phyloP scores from a whole-genome alignment of 2,113 vertebrate genomes.

The Saguinus imperator region DNA sequence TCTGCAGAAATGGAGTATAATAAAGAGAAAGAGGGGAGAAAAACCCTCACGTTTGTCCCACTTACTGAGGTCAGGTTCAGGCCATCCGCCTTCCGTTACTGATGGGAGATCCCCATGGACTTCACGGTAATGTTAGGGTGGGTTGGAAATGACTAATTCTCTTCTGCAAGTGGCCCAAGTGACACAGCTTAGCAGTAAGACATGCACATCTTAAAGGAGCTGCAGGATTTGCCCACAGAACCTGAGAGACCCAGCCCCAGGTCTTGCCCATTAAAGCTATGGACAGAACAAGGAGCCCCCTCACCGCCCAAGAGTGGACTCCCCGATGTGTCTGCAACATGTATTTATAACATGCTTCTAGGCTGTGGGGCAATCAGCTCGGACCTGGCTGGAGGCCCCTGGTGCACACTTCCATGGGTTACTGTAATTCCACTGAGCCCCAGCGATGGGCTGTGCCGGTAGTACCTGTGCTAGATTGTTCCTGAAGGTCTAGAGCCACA shows the following conservation, averaged over 20 bases:
- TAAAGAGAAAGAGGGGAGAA: not conserved
- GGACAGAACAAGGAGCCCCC: not conserved
- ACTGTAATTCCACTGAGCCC: not conserved
- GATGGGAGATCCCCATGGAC: not conserved
- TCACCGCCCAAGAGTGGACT: not conserved
- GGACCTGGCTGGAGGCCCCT: not conserved
- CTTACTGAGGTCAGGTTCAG: not conserved
- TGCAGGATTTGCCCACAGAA: not conserved
- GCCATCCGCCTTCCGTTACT: not conserved
- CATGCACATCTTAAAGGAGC: rapidly evolving
- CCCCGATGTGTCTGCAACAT: not conserved
- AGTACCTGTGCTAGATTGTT: no score
- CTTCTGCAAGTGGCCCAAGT: not conserved
- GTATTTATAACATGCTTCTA: not conserved
- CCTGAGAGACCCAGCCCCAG: no score
- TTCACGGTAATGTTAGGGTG: not conserved
- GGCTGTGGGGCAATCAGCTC: not conserved
- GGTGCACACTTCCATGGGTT: no score
- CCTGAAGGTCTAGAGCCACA: not conserved
- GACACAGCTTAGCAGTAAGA: not conserved
- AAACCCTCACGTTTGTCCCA: rapidly evolving
- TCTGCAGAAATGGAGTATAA: not conserved
- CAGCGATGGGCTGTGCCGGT: not conserved
- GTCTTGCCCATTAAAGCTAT: no score
- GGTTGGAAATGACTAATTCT: not conserved